A percentile compares a stretch with the other conserved stretches of the same genome.
phyloP scores from a whole-genome alignment of 2,797 vertebrate species.

The Aulostomus chinensis region DNA sequence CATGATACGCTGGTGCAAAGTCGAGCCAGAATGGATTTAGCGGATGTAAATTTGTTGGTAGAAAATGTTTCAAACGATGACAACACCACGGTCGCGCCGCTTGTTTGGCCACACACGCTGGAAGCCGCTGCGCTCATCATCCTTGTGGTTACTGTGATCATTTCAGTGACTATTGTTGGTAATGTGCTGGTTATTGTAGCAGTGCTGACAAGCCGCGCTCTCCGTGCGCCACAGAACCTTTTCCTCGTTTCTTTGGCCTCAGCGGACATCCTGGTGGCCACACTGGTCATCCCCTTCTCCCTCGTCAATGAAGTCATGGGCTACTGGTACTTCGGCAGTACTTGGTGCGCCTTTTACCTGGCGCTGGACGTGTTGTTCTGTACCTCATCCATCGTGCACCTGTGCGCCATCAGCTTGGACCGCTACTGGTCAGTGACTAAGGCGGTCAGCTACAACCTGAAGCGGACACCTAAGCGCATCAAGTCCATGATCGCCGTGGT shows the following conservation, averaged over 20 bases:
- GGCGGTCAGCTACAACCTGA: conserved; percentile 88
- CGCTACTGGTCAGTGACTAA: conserved; percentile 92
- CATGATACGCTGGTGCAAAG: conserved; percentile 57
- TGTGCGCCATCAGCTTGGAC: conserved; percentile 93
- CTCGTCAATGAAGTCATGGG: conserved; percentile 92
- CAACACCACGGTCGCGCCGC: conserved; percentile 58
- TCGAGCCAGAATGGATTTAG: conserved; percentile 75
- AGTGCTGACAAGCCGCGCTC: conserved; percentile 87
- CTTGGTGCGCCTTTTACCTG: conserved; percentile 91
- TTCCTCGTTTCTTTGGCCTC: conserved; percentile 90
- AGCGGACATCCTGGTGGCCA: conserved; percentile 90
- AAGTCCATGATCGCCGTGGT: conserved; percentile 87
- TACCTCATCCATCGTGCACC: conserved; percentile 91
- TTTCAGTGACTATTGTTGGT: conserved; percentile 85
- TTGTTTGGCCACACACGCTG: conserved; percentile 63
- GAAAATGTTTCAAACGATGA: conserved; percentile 73
- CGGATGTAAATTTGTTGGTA: conserved; percentile 31
- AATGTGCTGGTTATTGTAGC: conserved; percentile 89
- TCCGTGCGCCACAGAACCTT: conserved; percentile 90
- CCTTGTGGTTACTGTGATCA: conserved; percentile 80
- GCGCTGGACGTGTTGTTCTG: conserved; percentile 91
- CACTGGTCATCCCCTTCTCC: conserved; percentile 91
- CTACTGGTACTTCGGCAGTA: conserved; percentile 89
- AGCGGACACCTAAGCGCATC: conserved; percentile 85
- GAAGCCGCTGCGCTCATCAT: conserved; percentile 81